These are phyloP conservation scores for Coelinius sp. DNA, from an alignment of 2,888 invertebrate species.

Conservation along the genomic window DNA sequence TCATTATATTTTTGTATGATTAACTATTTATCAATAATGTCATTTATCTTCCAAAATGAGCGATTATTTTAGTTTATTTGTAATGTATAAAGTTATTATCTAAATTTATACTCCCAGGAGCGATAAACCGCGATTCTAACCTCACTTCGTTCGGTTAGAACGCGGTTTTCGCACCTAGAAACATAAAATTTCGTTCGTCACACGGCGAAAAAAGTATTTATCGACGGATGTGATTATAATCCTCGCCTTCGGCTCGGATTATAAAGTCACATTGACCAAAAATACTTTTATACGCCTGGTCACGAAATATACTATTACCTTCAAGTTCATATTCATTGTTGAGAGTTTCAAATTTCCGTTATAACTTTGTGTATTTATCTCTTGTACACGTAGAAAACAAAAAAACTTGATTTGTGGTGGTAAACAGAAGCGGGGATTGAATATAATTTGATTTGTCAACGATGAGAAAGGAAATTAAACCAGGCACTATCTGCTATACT, in stretches of 20 bases:
- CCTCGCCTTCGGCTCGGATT: too few relatives aligned
- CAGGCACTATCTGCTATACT: not conserved
- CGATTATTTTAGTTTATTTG: too few relatives aligned
- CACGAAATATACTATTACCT: not conserved
- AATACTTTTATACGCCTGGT: not conserved
- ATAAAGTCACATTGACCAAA: not conserved
- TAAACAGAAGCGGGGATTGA: not conserved
- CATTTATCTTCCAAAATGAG: too few relatives aligned
- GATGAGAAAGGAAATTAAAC: constrained; percentile 4
- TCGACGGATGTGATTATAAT: too few relatives aligned
- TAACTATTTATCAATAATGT: not conserved
- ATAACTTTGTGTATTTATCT: not conserved
- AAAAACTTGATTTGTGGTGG: not conserved
- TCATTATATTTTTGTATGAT: not conserved
- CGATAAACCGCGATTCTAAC: too few relatives aligned
- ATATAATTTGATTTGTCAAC: constrained; percentile 5
- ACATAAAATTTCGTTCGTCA: too few relatives aligned
- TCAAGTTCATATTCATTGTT: not conserved
- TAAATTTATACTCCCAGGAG: too few relatives aligned
- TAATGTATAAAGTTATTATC: too few relatives aligned
- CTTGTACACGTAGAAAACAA: constrained; percentile 10
- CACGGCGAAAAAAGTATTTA: too few relatives aligned
- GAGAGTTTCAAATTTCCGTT: constrained; percentile 8
- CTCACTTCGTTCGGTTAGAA: too few relatives aligned
- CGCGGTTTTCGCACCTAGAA: too few relatives aligned